phyloP scores from a whole-genome alignment of 2,113 vertebrate genomes.

The Megaptera novaeangliae region DNA sequence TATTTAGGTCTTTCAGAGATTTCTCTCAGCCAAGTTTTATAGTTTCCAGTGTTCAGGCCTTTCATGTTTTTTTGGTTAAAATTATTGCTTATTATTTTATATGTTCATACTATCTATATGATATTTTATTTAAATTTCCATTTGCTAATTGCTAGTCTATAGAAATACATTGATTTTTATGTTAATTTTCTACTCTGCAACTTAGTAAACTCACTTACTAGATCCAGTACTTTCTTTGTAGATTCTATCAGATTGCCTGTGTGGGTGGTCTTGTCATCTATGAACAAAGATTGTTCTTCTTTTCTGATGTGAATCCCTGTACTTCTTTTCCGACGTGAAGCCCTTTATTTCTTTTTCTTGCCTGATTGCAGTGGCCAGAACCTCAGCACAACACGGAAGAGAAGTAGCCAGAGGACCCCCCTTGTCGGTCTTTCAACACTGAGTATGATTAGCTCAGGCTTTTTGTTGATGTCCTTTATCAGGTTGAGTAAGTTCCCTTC shows the following conservation, averaged over 20 bases:
- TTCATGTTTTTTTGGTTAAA: not conserved
- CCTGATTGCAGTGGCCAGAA: not conserved
- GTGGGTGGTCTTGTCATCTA: not conserved
- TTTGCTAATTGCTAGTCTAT: not conserved
- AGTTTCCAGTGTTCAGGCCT: not conserved
- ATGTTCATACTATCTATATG: not conserved
- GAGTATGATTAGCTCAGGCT: not conserved
- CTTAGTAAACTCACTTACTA: not conserved
- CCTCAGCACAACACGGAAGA: not conserved
- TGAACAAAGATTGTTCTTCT: not conserved
- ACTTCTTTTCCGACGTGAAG: not conserved
- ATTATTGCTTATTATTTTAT: not conserved
- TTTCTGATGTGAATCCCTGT: not conserved
- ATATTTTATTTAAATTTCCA: not conserved
- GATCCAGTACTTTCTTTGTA: not conserved
- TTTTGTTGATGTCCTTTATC: not conserved
- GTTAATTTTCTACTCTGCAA: not conserved
- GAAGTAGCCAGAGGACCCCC: not conserved
- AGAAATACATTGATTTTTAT: not conserved
- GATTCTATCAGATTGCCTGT: not conserved
- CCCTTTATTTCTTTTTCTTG: not conserved
- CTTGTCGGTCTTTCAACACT: rapidly evolving
- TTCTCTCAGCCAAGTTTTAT: not conserved
- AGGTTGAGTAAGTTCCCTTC: not conserved
- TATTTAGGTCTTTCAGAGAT: not conserved